Evolutionary conservation across 2,113 vertebrate species (phyloP), one percentile per base, ranked within the genome.

Genomic region (Boleophthalmus pectinirostris): DNA sequence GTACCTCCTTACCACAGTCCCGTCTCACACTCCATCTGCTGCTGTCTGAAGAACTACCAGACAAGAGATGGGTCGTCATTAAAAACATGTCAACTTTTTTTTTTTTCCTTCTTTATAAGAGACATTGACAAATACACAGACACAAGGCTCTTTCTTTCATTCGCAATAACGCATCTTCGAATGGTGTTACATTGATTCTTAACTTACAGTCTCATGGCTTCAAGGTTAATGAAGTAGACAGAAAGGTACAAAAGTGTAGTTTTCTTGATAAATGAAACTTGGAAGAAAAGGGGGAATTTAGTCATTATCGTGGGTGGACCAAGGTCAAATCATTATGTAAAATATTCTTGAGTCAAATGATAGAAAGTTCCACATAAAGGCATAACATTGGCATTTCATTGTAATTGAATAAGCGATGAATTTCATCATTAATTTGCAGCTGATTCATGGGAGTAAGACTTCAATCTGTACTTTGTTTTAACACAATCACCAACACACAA

Each of bases 221-320:
- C 13, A 24, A 14, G 11, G 73, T 76, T 43, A 2, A 68, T 57
- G 38, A 35, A 47, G 56, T 60, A 5, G 63, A 65, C 57, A 20
- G 67, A 69, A 45, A 33, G 71, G 82, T 38, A 47, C 21, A 64
- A 83, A 64, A 38, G 61, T 12, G 82, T 82, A 78, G 25, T 29
- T 72, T 91, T 91, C 81, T 81, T 61, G 67, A 87, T 88, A 90
- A 91, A 90, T 82, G 89, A 91, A 91, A 92, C 85, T 82, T 84
- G 73, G 29, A 70, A 69, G 75, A 86, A 79, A 82, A 78, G 80
- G 61, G 56, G 45, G 57, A 25, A 74, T 70, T 80, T 86, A 90
- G 73, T 88, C 81, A 87, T 83, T 77, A 80, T 83, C 23, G 88
- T 90, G 73, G 90, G 89, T 7, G 70, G 73, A 35, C 64, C 74